These are phyloP conservation scores for Cherax destructor DNA, from an alignment of 1,140 invertebrate genomes.

Conservation along the genomic window DNA sequence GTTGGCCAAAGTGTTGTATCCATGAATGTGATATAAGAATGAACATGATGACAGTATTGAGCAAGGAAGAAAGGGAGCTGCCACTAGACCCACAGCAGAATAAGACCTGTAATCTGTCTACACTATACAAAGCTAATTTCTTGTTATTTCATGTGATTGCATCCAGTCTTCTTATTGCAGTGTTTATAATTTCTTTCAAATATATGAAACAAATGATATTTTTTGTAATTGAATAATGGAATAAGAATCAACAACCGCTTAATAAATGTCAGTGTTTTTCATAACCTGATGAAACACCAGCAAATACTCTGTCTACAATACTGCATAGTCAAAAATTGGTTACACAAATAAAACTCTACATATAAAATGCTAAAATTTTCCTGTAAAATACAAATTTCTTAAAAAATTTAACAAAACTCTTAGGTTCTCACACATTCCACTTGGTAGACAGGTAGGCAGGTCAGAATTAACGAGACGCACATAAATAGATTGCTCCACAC, in stretches of 20 bases:
- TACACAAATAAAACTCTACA: conserved; percentile 55
- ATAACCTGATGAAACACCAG: conserved; percentile 53
- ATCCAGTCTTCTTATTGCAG: conserved; percentile 63
- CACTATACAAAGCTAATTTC: conserved; percentile 39
- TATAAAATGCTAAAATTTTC: conserved; percentile 50
- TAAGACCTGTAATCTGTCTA: conserved; percentile 55
- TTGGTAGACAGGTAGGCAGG: conserved; percentile 60
- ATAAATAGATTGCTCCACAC: conserved; percentile 68
- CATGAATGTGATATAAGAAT: background rate
- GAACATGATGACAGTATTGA: conserved; percentile 42
- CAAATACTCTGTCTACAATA: conserved; percentile 67
- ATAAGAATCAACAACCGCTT: conserved; percentile 41
- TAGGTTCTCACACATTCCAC: conserved; percentile 47
- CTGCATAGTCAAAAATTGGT: conserved; percentile 58
- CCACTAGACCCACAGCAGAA: conserved; percentile 40
- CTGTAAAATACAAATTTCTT: conserved; percentile 56
- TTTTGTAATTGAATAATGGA: conserved; percentile 33
- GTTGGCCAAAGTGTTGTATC: background rate
- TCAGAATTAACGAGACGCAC: conserved; percentile 64
- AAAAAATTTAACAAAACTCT: conserved; percentile 53
- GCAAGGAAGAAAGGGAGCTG: conserved; percentile 59
- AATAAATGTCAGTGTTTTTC: conserved; percentile 42
- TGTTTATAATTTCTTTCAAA: conserved; percentile 47
- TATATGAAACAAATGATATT: conserved; percentile 34
- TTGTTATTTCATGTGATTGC: conserved; percentile 51